Percentiles rank a stretch among this genome's conserved stretches.
These are phyloP conservation scores for Conger conger DNA, from an alignment of 2,113 vertebrate genomes.

Conservation along the genomic window DNA sequence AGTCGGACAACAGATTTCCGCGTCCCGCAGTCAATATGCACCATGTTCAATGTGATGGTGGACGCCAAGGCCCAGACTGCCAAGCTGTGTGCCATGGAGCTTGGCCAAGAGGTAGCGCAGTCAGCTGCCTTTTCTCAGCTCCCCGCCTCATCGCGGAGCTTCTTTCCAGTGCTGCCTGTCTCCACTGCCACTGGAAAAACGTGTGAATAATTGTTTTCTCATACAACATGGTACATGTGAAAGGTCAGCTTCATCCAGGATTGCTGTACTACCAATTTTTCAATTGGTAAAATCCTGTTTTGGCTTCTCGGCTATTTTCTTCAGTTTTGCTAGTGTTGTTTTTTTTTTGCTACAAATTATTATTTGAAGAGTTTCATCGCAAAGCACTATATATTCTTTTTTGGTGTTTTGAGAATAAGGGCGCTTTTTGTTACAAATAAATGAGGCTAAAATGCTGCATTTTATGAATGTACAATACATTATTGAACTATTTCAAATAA, in stretches of 20 bases:
- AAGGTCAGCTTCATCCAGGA: conserved; percentile 1
- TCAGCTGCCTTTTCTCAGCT: conserved; percentile 21
- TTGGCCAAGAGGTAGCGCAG: conserved; percentile 90
- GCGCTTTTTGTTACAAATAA: no score
- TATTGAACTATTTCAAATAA: no score
- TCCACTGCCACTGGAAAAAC: conserved; percentile 8
- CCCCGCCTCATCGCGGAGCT: background rate
- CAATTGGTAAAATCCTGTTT: conserved; percentile 17
- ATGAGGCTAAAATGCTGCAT: no score
- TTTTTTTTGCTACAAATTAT: background rate
- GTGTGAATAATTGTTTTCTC: background rate
- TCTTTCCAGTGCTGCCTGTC: background rate
- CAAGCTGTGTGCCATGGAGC: conserved; percentile 97
- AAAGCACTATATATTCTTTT: no score
- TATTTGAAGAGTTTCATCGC: no score
- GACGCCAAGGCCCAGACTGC: conserved; percentile 96
- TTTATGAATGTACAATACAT: no score
- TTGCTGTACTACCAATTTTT: background rate
- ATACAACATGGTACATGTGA: conserved; percentile 2
- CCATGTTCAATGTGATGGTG: conserved; percentile 99
- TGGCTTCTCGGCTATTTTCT: background rate
- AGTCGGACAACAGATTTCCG: conserved; percentile 97
- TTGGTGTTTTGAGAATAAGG: no score
- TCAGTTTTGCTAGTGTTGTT: background rate
- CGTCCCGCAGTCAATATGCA: conserved; percentile 98